Percentiles rank a stretch among this genome's conserved stretches.
Evolutionary conservation across 2,888 invertebrate species (phyloP).

Genomic region (Diloba caeruleocephala): DNA sequence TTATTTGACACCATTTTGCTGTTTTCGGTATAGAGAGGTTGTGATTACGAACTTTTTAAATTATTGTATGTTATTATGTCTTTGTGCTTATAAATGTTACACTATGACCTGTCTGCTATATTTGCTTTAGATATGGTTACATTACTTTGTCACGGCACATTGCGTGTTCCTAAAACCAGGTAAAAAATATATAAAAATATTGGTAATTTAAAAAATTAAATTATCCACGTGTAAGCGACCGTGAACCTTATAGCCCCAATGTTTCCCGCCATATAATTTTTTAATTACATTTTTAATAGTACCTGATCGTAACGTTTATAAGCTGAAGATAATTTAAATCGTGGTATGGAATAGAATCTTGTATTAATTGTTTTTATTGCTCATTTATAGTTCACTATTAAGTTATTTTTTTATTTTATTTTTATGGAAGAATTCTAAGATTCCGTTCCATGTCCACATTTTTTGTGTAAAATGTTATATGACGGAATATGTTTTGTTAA

Average conservation of each 20-base stretch:
- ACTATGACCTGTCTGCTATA: constrained; percentile 10
- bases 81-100: constrained; percentile 49
- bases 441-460: constrained; percentile 62
- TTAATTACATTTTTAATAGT: constrained; percentile 20
- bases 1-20: constrained; percentile 55
- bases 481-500: constrained; percentile 30
- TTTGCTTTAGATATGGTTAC: constrained; percentile 17
- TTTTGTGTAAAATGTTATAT: constrained; percentile 21
- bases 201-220: constrained; percentile 7
- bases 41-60: constrained; percentile 65
- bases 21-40: constrained; percentile 65
- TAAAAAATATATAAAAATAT: constrained; percentile 28
- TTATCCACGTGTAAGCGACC: constrained; percentile 7
- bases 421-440: constrained; percentile 50
- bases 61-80: constrained; percentile 52
- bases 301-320: constrained; percentile 37
- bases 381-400: constrained; percentile 54
- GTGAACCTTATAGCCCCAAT: constrained; percentile 30
- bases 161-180: constrained; percentile 24
- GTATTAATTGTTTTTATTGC: constrained; percentile 43
- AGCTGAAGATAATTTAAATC: constrained; percentile 24
- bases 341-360: constrained; percentile 58
- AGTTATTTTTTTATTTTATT: constrained; percentile 50
- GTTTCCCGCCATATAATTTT: constrained; percentile 31
- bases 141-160: constrained; percentile 33